A percentile compares a stretch with the other conserved stretches of the same genome.
These are phyloP conservation scores for Sebastes minor DNA, from an alignment of 2,797 vertebrate species.

Conservation along the genomic window DNA sequence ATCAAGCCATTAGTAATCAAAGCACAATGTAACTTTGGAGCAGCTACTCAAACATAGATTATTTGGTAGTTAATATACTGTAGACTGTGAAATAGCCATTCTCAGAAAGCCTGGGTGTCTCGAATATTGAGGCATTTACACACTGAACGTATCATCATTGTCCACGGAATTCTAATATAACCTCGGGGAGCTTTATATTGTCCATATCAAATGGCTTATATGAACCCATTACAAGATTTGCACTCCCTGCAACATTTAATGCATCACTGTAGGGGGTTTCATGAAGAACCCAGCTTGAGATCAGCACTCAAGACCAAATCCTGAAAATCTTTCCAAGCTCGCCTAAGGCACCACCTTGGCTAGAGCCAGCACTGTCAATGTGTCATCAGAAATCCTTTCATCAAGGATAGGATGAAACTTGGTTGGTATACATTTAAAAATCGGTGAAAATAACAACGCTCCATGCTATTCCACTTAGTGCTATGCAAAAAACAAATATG, in stretches of 20 bases:
- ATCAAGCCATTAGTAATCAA: not conserved
- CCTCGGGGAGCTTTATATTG: not conserved
- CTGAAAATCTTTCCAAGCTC: conserved; percentile 1
- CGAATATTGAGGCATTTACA: not conserved
- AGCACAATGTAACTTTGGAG: not conserved
- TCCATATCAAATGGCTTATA: not conserved
- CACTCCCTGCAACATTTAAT: not conserved
- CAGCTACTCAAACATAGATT: not conserved
- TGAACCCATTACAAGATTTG: conserved; percentile 5
- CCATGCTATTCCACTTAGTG: not conserved
- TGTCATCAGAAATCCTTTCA: conserved; percentile 4
- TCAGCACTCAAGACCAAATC: conserved; percentile 14
- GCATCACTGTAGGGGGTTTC: conserved; percentile 13
- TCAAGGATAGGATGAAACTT: not conserved
- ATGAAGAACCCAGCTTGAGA: conserved; percentile 22
- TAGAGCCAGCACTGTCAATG: not conserved
- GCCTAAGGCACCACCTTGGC: conserved; percentile 5
- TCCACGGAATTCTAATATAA: not conserved
- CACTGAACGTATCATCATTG: not conserved
- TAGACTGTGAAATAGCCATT: not conserved
- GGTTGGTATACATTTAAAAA: not conserved
- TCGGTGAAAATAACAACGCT: not conserved
- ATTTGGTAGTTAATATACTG: not conserved
- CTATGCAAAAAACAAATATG: not conserved
- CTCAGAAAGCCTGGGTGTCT: not conserved